Evolutionary conservation across 2,797 vertebrate genomes (phyloP).

Genomic region (Rhinichthys osculus): DNA sequence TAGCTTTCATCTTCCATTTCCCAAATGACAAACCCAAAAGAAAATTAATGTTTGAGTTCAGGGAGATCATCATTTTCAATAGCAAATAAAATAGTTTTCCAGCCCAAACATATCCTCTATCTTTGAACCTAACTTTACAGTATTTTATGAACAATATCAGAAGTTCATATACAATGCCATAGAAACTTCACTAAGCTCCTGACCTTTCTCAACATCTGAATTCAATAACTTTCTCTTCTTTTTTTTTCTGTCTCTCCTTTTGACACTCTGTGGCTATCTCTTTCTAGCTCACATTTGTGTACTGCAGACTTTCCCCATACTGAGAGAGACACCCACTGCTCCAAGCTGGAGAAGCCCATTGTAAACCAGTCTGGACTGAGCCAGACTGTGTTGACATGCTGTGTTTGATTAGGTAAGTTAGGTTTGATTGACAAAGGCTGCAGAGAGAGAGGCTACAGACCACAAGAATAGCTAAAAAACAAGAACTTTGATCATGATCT

Average conservation of each 20-base stretch:
- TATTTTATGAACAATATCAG: conserved; percentile 41
- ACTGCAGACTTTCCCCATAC: not conserved
- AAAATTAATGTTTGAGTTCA: conserved; percentile 40
- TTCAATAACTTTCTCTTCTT: conserved; percentile 37
- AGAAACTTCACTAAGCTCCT: conserved; percentile 29
- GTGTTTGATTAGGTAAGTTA: conserved; percentile 21
- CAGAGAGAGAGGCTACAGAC: conserved; percentile 8
- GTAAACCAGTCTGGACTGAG: conserved; percentile 40
- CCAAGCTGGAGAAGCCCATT: conserved; percentile 15
- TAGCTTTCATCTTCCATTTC: conserved; percentile 39
- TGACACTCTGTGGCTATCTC: conserved; percentile 1
- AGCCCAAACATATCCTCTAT: conserved; percentile 26
- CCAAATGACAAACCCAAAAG: conserved; percentile 38
- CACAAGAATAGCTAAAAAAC: conserved; percentile 8
- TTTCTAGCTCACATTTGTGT: not conserved
- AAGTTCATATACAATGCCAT: conserved; percentile 27
- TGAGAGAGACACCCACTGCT: conserved; percentile 33
- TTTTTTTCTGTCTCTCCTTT: conserved; percentile 2
- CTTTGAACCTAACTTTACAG: conserved; percentile 30
- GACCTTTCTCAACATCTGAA: conserved; percentile 45
- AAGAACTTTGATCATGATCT: conserved; percentile 6
- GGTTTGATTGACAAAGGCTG: conserved; percentile 46
- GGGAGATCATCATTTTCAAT: conserved; percentile 37
- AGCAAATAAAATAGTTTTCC: conserved; percentile 28
- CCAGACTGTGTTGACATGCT: conserved; percentile 28